These are phyloP conservation scores for Lymantria dispar DNA, from an alignment of 2,888 invertebrate species.

Conservation along the genomic window DNA sequence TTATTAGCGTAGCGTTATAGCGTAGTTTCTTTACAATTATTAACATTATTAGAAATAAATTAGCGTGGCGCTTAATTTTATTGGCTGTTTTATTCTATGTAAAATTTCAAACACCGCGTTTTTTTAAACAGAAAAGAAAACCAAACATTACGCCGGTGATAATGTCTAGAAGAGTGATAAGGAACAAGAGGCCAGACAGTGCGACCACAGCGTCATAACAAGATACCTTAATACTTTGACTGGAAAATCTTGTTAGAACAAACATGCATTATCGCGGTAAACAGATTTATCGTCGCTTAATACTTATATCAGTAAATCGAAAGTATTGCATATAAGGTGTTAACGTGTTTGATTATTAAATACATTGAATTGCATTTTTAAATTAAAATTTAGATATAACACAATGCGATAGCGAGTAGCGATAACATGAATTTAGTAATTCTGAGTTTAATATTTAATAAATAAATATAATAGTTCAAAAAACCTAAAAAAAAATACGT, in stretches of 20 bases:
- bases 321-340: neutral
- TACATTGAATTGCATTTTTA: no score
- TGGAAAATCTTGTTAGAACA: constrained; percentile 4
- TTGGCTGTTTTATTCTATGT: constrained; percentile 20
- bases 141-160: constrained; percentile 58
- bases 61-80: constrained; percentile 2
- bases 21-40: neutral
- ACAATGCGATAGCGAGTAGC: no score
- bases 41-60: neutral
- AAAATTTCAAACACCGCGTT: constrained; percentile 37
- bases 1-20: no score
- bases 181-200: constrained; percentile 51
- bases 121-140: constrained; percentile 45
- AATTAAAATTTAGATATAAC: no score
- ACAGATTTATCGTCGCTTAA: neutral
- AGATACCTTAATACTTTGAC: constrained; percentile 25
- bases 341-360: neutral
- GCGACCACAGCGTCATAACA: constrained; percentile 45
- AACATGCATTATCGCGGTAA: neutral
- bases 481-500: no score
- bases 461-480: no score
- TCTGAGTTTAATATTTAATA: no score
- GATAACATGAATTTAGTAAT: no score
- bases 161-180: constrained; percentile 63
- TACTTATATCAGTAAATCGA: neutral